Conservation (phyloP, 2,888 invertebrate species). For the Eupithecia tripunctaria region DNA sequence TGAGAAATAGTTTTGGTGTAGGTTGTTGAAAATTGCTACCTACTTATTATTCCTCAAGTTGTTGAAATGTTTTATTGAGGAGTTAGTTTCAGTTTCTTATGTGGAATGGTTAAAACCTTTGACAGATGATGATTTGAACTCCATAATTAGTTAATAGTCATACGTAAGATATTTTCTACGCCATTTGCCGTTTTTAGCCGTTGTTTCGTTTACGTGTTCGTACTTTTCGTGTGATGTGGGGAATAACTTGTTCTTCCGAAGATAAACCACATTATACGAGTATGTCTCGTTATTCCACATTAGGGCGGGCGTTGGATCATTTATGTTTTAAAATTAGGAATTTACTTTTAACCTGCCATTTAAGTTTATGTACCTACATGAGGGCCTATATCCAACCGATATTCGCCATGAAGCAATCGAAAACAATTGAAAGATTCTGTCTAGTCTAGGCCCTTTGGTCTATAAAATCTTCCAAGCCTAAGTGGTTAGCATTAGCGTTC, state of each 20-base stretch:
- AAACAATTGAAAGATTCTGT: too few relatives aligned
- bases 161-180: neutral
- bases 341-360: neutral
- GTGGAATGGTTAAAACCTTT: neutral
- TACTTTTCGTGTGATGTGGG: neutral
- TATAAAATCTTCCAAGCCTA: neutral
- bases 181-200: neutral
- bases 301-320: too few relatives aligned
- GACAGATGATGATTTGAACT: neutral
- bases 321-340: neutral
- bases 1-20: conserved; percentile 30
- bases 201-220: too few relatives aligned
- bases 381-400: too few relatives aligned
- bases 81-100: conserved; percentile 15
- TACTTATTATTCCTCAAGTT: conserved; percentile 19
- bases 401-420: too few relatives aligned
- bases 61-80: conserved; percentile 24
- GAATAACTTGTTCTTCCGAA: neutral
- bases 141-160: neutral
- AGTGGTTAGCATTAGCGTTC: too few relatives aligned
- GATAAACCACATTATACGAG: too few relatives aligned
- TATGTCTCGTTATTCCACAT: too few relatives aligned
- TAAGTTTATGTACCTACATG: neutral
- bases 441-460: too few relatives aligned
- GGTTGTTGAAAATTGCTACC: conserved; percentile 21